phyloP scores from a whole-genome alignment of 2,888 invertebrate genomes.

The Rotaria socialis region DNA sequence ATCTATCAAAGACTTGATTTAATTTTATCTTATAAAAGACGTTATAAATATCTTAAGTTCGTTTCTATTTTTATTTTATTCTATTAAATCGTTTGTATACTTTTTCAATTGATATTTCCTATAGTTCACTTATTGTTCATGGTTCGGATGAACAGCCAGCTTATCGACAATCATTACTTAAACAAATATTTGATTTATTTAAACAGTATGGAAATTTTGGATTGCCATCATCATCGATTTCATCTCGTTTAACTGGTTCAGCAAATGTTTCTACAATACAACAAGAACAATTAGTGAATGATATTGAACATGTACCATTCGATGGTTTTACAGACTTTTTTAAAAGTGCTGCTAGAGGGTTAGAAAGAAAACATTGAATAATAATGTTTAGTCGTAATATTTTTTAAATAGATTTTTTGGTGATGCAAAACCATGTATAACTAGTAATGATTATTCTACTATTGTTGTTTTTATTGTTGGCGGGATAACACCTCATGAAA shows the following conservation, averaged over 20 bases:
- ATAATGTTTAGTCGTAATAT: too few species aligned
- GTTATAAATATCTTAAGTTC: conserved; percentile 22
- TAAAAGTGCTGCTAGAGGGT: conserved; percentile 27
- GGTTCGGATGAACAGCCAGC: not conserved
- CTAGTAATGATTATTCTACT: conserved; percentile 13
- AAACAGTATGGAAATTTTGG: not conserved
- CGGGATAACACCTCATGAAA: not conserved
- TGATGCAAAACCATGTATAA: not conserved
- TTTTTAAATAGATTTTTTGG: conserved; percentile 2
- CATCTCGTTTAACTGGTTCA: not conserved
- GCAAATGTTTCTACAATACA: not conserved
- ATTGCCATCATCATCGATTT: not conserved
- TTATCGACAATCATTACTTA: conserved; percentile 9
- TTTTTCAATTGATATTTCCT: not conserved
- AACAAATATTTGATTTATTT: not conserved
- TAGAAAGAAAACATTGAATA: too few species aligned
- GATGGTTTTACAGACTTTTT: conserved; percentile 10
- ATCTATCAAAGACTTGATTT: conserved; percentile 34
- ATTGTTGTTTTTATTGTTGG: conserved; percentile 12
- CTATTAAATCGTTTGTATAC: too few species aligned
- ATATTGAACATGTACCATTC: conserved; percentile 27
- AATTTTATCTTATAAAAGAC: not conserved
- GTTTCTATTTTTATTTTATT: not conserved
- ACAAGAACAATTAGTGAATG: conserved; percentile 23
- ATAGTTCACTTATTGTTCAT: conserved; percentile 3